A percentile compares a stretch with the other conserved stretches of the same genome.
phyloP scores from a whole-genome alignment of 2,888 invertebrate genomes.

The Argynnis bischoffii region DNA sequence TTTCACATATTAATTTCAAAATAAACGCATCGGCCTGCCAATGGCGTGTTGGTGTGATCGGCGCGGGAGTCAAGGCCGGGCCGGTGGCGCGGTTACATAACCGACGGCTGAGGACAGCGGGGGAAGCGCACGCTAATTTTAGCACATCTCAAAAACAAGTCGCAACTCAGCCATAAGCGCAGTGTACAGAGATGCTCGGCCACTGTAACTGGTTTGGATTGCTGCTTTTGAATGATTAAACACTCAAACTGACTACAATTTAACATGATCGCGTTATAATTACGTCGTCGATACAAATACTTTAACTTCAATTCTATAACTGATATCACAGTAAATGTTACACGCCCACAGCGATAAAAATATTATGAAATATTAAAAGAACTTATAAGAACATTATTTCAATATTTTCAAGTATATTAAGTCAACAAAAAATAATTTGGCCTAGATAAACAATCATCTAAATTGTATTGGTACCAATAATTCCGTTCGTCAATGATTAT shows the following conservation, averaged over 20 bases:
- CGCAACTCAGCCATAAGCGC: slow-evolving; percentile 55
- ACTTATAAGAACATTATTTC: slow-evolving; percentile 2
- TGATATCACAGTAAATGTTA: slow-evolving; percentile 22
- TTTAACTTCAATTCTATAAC: slow-evolving; percentile 13
- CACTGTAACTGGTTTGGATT: slow-evolving; percentile 40
- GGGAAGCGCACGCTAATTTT: slow-evolving; percentile 73
- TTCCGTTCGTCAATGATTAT: not conserved
- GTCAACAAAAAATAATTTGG: too few relatives aligned
- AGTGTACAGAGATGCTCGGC: slow-evolving; percentile 42
- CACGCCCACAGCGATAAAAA: slow-evolving; percentile 11
- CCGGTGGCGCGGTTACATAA: slow-evolving; percentile 73
- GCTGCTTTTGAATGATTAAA: slow-evolving; percentile 9
- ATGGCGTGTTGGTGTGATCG: slow-evolving; percentile 45
- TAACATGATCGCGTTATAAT: not conserved
- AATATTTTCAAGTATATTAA: not conserved
- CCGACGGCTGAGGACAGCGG: slow-evolving; percentile 55
- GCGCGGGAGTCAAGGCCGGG: slow-evolving; percentile 81
- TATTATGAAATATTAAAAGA: not conserved
- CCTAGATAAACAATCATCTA: too few relatives aligned
- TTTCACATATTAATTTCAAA: slow-evolving; percentile 19
- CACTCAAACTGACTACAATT: not conserved
- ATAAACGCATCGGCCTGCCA: slow-evolving; percentile 33
- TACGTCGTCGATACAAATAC: slow-evolving; percentile 6
- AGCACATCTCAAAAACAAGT: slow-evolving; percentile 72
- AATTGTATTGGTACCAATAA: too few relatives aligned